phyloP scores from a whole-genome alignment of 92 coral and sea anemone genomes.

The Epizoanthus scotinus region DNA sequence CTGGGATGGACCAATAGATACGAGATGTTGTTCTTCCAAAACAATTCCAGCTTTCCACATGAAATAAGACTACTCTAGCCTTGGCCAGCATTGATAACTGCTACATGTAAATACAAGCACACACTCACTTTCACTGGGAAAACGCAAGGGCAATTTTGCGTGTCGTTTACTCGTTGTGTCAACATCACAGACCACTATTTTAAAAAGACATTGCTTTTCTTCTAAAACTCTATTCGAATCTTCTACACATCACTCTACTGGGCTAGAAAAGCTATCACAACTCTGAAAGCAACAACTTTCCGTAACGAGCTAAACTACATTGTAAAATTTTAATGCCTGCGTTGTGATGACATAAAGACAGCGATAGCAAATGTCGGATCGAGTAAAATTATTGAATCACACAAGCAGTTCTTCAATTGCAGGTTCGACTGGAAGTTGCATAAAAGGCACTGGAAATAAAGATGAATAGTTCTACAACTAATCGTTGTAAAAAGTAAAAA shows the following conservation, averaged over 20 bases:
- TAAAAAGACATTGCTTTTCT: no score
- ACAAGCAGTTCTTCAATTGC: neutral
- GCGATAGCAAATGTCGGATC: neutral
- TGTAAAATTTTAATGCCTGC: conserved; percentile 37
- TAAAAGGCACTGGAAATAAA: neutral
- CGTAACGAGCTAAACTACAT: conserved; percentile 19
- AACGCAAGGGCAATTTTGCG: neutral
- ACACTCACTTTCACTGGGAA: neutral
- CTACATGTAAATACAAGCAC: neutral
- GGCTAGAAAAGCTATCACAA: neutral
- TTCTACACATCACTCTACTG: conserved; percentile 2
- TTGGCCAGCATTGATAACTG: neutral
- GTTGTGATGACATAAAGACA: conserved; percentile 28
- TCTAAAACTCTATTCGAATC: neutral
- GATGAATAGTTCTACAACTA: neutral
- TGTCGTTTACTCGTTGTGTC: conserved; percentile 11
- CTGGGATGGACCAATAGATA: neutral
- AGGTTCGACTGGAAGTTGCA: no score
- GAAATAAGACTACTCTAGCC: neutral
- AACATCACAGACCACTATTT: neutral
- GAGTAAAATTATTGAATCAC: neutral
- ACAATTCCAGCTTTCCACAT: neutral
- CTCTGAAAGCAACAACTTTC: neutral
- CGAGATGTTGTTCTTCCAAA: neutral
- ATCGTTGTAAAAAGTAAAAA: neutral